phyloP scores from a whole-genome alignment of 2,797 vertebrate species.

The Lutjanus campechanus region DNA sequence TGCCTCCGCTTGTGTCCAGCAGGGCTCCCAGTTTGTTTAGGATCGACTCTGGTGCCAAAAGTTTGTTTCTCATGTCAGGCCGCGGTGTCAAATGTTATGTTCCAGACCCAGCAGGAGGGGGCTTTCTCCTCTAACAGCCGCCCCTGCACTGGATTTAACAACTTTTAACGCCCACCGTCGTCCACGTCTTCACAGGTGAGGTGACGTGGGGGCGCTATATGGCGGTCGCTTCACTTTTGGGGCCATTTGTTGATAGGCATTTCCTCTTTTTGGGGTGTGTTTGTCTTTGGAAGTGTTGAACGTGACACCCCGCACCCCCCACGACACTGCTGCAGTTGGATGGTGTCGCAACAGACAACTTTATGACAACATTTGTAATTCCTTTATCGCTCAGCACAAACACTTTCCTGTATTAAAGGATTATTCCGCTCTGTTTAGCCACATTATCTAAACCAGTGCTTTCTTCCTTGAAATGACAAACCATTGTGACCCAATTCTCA shows the following conservation, averaged over 20 bases:
- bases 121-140: constrained; percentile 56
- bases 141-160: constrained; percentile 54
- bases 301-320: constrained; percentile 45
- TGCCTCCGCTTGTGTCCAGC: constrained; percentile 47
- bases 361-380: constrained; percentile 22
- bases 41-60: constrained; percentile 62
- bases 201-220: constrained; percentile 30
- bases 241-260: constrained; percentile 79
- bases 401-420: not conserved
- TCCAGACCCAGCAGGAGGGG: constrained; percentile 51
- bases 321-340: not conserved
- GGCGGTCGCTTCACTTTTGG: constrained; percentile 63
- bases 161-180: constrained; percentile 47
- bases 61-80: constrained; percentile 79
- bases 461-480: too few relatives aligned
- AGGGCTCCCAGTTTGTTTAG: constrained; percentile 70
- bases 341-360: constrained; percentile 6
- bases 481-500: too few relatives aligned
- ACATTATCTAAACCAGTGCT: too few relatives aligned
- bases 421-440: not conserved
- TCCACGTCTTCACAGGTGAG: constrained; percentile 63
- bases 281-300: constrained; percentile 73
- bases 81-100: constrained; percentile 75
- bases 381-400: not conserved
- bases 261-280: constrained; percentile 69